Conservation (phyloP, 2,888 invertebrate species). For the Epistrophella euchroma region DNA sequence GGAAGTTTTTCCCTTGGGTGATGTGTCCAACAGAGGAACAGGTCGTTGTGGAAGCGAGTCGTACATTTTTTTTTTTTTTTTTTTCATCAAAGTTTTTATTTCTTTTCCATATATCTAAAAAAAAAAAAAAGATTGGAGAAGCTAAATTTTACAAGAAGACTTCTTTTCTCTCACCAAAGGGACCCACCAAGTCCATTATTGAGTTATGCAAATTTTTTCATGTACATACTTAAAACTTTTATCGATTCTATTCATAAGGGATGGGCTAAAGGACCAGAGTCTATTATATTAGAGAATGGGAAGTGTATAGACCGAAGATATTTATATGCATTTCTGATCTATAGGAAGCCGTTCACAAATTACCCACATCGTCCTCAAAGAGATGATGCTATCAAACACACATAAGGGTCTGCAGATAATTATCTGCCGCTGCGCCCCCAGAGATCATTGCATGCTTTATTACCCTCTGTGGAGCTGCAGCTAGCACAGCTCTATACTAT, state of each 20-base stretch:
- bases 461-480: conserved; percentile 56
- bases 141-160: conserved; percentile 34
- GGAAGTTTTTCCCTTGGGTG: conserved; percentile 28
- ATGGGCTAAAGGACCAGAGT: background rate
- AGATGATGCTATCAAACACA: conserved; percentile 53
- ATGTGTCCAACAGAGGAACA: conserved; percentile 38
- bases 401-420: conserved; percentile 70
- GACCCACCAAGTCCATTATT: conserved; percentile 31
- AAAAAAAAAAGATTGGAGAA: conserved; percentile 5
- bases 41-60: conserved; percentile 39
- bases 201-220: conserved; percentile 49
- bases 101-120: background rate
- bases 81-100: conserved; percentile 20
- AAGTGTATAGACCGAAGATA: conserved; percentile 10
- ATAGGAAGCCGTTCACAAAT: conserved; percentile 62
- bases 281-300: background rate
- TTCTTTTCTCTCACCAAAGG: background rate
- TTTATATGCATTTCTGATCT: conserved; percentile 60
- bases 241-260: conserved; percentile 60
- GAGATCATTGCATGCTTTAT: conserved; percentile 69
- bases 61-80: conserved; percentile 9
- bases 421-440: conserved; percentile 56
- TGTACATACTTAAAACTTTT: conserved; percentile 53
- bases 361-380: conserved; percentile 59
- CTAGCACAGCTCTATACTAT: conserved; percentile 21